phyloP scores from a whole-genome alignment of 2,888 invertebrate genomes.

The Cheiracanthium punctorium region DNA sequence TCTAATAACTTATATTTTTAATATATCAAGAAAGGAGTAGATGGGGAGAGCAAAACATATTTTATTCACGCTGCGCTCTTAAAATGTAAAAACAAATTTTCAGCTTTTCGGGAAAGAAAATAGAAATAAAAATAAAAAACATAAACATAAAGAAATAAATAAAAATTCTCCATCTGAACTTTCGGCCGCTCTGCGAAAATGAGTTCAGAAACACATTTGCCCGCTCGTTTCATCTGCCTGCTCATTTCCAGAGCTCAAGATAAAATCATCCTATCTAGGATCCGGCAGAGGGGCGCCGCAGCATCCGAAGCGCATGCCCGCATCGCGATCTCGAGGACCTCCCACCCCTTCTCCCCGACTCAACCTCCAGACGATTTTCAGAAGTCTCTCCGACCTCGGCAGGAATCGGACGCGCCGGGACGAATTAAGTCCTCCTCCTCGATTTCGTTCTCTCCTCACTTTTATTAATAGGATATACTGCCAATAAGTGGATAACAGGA shows the following conservation, averaged over 20 bases:
- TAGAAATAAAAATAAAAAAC: too few relatives aligned
- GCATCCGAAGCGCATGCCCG: constrained; percentile 22
- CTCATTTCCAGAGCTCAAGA: constrained; percentile 7
- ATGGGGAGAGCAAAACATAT: too few relatives aligned
- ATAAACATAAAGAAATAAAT: neutral
- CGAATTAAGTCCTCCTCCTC: neutral
- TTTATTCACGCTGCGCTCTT: too few relatives aligned
- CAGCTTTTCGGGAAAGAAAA: too few relatives aligned
- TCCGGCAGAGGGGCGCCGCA: constrained; percentile 14
- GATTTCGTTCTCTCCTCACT: neutral
- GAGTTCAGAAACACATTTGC: neutral
- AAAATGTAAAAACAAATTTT: too few relatives aligned
- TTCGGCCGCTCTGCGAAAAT: neutral
- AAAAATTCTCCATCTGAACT: neutral
- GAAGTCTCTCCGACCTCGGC: neutral
- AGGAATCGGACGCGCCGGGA: neutral
- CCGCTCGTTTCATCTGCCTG: neutral
- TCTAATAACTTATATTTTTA: too few relatives aligned
- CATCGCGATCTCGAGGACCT: neutral
- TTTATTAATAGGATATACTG: neutral
- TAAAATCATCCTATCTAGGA: constrained; percentile 10
- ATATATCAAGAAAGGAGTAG: too few relatives aligned
- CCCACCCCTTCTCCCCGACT: constrained; percentile 3
- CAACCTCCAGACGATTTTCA: constrained; percentile 15
- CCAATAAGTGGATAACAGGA: neutral